These are phyloP conservation scores for Lumbricus terrestris DNA, from an alignment of 2,888 invertebrate genomes.

Conservation along the genomic window DNA sequence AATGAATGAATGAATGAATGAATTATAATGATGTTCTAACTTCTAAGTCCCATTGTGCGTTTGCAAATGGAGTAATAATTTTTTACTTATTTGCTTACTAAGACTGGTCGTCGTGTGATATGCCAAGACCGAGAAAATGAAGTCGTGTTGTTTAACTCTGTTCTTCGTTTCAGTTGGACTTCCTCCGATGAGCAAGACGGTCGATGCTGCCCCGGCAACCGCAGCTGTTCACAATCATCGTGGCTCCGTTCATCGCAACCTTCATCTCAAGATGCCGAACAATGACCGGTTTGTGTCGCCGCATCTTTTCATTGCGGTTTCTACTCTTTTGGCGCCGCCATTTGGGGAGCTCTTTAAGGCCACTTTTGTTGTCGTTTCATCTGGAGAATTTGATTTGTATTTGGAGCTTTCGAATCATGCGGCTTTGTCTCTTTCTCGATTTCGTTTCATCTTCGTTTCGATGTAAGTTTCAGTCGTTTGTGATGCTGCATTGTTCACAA, in stretches of 20 bases:
- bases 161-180: slow-evolving; percentile 8
- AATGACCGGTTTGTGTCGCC: neutral
- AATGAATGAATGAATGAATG: too few species aligned
- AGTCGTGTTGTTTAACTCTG: neutral
- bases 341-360: neutral
- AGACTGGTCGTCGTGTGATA: neutral
- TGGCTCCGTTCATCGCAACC: neutral
- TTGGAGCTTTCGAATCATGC: neutral
- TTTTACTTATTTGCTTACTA: too few species aligned
- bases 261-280: slow-evolving; percentile 7
- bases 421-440: neutral
- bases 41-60: too few species aligned
- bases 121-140: neutral
- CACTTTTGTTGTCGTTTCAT: neutral
- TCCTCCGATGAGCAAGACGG: neutral
- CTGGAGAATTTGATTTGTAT: neutral
- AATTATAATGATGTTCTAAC: too few species aligned
- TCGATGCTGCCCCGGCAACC: neutral
- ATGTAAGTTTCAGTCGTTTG: neutral
- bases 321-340: neutral
- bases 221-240: neutral
- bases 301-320: neutral
- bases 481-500: neutral
- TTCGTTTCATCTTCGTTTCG: neutral
- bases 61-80: too few species aligned